Percentiles rank a stretch among this genome's conserved stretches.
Conservation (phyloP, 2,797 vertebrate genomes). For the Ispidina picta region DNA sequence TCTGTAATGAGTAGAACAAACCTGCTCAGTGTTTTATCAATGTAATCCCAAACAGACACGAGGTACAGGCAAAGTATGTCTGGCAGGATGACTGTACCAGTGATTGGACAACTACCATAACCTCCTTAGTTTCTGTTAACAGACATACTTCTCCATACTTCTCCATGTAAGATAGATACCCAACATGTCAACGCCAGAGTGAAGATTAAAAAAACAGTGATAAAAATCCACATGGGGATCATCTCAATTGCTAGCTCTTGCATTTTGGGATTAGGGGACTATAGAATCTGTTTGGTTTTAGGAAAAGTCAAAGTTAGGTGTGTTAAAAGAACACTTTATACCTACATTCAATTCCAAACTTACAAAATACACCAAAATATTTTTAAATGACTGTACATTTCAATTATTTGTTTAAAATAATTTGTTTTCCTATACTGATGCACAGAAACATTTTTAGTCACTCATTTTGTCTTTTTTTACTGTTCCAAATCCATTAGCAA, state of each 20-base stretch:
- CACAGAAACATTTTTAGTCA: constrained; percentile 11
- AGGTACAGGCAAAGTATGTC: not conserved
- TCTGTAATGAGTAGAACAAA: not conserved
- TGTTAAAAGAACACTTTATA: not conserved
- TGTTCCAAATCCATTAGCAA: constrained; percentile 33
- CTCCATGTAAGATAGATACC: not conserved
- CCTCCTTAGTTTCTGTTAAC: not conserved
- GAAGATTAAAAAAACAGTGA: not conserved
- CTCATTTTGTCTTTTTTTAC: not conserved
- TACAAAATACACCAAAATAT: not conserved
- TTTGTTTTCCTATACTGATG: not conserved
- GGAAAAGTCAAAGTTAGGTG: not conserved
- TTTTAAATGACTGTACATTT: not conserved
- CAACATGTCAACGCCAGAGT: not conserved
- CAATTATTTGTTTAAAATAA: constrained; percentile 23
- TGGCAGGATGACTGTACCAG: not conserved
- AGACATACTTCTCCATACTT: not conserved
- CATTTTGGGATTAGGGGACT: not conserved
- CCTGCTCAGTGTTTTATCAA: not conserved
- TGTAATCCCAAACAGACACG: accelerated
- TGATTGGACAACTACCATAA: not conserved
- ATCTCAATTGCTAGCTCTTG: not conserved
- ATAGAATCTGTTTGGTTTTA: not conserved
- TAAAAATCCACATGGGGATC: not conserved
- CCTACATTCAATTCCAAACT: not conserved